Percentiles rank a stretch among this genome's conserved stretches.
Conservation (phyloP, 2,797 vertebrate species). For the Falco berigora region DNA sequence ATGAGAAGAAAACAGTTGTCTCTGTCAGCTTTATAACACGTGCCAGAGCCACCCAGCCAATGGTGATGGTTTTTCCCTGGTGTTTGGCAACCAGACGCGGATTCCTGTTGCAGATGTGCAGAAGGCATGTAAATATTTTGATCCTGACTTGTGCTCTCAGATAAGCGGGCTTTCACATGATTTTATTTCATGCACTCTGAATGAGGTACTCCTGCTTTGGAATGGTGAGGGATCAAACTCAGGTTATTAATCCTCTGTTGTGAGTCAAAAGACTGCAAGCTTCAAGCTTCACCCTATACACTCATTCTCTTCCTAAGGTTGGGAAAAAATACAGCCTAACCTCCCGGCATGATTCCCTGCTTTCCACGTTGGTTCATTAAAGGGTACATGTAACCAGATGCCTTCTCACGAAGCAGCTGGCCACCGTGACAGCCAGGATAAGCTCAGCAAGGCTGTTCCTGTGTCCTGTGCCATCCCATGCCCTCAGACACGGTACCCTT, state of each 20-base stretch:
- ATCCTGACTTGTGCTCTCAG: background rate
- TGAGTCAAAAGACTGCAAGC: background rate
- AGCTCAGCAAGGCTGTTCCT: background rate
- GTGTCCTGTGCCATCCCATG: background rate
- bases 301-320: background rate
- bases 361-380: background rate
- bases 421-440: background rate
- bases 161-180: background rate
- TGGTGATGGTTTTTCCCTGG: background rate
- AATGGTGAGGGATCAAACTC: background rate
- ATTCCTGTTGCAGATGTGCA: background rate
- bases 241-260: background rate
- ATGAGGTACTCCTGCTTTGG: background rate
- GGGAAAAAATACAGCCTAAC: background rate
- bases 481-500: background rate
- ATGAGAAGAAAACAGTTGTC: background rate
- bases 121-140: constrained; percentile 26
- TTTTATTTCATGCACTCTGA: background rate
- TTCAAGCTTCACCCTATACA: background rate
- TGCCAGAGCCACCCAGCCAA: background rate
- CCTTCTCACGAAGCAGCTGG: background rate
- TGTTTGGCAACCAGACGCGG: background rate
- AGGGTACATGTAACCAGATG: background rate
- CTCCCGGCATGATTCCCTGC: background rate
- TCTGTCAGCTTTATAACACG: background rate